phyloP scores from a whole-genome alignment of 2,113 vertebrate genomes.

The Neopipo cinnamomea region DNA sequence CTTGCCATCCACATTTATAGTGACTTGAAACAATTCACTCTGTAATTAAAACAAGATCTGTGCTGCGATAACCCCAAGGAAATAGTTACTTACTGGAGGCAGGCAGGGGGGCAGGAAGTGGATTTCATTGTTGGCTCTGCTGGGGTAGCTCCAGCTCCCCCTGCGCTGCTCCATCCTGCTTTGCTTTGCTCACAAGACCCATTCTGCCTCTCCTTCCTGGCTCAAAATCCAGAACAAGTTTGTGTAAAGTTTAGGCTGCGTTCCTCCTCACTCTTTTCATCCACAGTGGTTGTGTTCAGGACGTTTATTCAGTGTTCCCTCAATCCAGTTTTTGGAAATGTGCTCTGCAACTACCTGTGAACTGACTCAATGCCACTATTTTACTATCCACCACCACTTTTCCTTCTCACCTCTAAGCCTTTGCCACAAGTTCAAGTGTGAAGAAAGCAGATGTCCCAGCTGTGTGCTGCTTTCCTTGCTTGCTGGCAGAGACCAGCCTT shows the following conservation, averaged over 20 bases:
- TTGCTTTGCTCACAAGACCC: background rate
- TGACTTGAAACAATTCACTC: background rate
- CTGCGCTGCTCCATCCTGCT: background rate
- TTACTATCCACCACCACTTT: background rate
- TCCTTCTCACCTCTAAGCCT: background rate
- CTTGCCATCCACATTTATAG: slow-evolving; percentile 4
- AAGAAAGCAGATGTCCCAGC: background rate
- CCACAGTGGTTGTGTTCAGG: background rate
- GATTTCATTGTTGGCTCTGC: background rate
- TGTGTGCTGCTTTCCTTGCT: background rate
- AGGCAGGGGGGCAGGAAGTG: background rate
- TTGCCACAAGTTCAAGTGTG: background rate
- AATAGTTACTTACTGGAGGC: background rate
- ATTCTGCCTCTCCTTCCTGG: slow-evolving; percentile 21
- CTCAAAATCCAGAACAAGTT: slow-evolving; percentile 10
- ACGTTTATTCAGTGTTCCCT: background rate
- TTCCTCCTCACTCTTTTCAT: background rate
- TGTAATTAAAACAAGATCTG: slow-evolving; percentile 7
- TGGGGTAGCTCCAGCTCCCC: background rate
- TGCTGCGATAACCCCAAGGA: background rate
- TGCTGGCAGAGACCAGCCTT: background rate
- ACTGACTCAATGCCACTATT: background rate
- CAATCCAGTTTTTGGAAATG: background rate
- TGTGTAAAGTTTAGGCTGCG: background rate
- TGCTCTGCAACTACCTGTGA: rapidly evolving